Evolutionary conservation across 2,888 invertebrate genomes (phyloP), one percentile per base, ranked within the genome.

Genomic region (Pyralis farinalis): DNA sequence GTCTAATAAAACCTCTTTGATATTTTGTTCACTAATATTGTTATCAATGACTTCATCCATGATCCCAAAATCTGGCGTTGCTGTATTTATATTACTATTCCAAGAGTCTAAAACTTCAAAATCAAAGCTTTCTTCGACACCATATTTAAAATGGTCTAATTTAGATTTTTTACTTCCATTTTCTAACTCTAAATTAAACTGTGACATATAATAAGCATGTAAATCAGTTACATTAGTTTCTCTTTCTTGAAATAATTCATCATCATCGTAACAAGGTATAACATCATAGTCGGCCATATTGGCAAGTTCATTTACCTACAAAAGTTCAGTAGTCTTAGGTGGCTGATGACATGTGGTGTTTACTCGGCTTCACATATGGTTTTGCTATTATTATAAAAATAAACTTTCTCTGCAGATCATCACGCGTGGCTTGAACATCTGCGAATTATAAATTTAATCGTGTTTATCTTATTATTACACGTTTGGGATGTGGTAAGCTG

Each of bases 371-470:
- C 80, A 72, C 87, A 87, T 84, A 66, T 87, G 85, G 79, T 63
- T 72, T 77, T 76, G 86, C 86, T 88, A 87, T 85, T 87, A 86
- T 87, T 86, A 81, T 79, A 86, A 85, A 86, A 87, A 87, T 88
- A 88, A 88, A 87, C 88, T 88, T 88, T 88, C 88, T 80, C 80
- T 75, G 62, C 65, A 66, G 65, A 65, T 55, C 74, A 72, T 77
- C 78, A 77, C 80, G 83, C 78, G 82, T 78, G 80, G 81, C 75
- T 56, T 43, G 54, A 53, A 77, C 86, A 87, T 87, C 87, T 88
- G 88, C 79, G 75, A 77, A 86, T 78, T 85, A 81, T 85, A 79
- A 82, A 77, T 71, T 74, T 79, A 77, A 81, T 78, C 61, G 69
- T 66, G 68, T 72, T 71, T 71, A 64, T 67, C 63, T 70, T 77